Conservation (phyloP, 1,140 invertebrate genomes). For the Drosophila trapezifrons region DNA sequence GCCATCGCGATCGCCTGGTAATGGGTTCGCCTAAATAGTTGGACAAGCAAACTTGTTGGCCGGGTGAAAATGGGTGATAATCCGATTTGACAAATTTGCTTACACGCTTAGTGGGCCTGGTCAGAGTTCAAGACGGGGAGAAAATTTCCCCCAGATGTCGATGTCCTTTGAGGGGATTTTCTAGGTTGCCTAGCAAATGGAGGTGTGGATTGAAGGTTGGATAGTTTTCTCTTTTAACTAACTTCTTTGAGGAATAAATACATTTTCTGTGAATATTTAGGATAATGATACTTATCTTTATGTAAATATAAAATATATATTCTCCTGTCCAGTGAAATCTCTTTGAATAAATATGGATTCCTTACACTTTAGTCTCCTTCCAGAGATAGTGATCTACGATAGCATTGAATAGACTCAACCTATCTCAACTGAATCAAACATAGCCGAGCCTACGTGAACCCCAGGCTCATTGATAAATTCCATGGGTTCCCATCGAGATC, state of each 20-base stretch:
- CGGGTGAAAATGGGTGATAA: conserved; percentile 81
- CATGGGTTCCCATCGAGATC: conserved; percentile 19
- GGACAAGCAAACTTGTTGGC: conserved; percentile 54
- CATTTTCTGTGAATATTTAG: too few relatives aligned
- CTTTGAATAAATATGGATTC: not conserved
- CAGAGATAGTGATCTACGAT: conserved; percentile 2
- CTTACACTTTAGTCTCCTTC: not conserved
- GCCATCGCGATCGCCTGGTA: conserved; percentile 49
- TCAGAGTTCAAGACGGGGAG: conserved; percentile 67
- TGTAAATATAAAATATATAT: not conserved
- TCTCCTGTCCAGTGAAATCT: too few relatives aligned
- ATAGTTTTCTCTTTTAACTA: not conserved
- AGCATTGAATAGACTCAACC: conserved; percentile 20
- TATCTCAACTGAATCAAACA: conserved; percentile 34
- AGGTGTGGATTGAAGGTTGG: not conserved
- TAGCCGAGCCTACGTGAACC: conserved; percentile 23
- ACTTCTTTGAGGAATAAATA: too few relatives aligned
- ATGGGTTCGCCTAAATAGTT: conserved; percentile 81
- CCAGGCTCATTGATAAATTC: conserved; percentile 38
- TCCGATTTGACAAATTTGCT: conserved; percentile 83
- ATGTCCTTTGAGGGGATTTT: conserved; percentile 20
- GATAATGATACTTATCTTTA: too few relatives aligned
- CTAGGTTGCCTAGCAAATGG: not conserved
- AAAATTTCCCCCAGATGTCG: conserved; percentile 51
- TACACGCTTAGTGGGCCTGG: conserved; percentile 67